A percentile compares a stretch with the other conserved stretches of the same genome.
Evolutionary conservation across 2,888 invertebrate genomes (phyloP).

Genomic region (Zaprionus lineosus): DNA sequence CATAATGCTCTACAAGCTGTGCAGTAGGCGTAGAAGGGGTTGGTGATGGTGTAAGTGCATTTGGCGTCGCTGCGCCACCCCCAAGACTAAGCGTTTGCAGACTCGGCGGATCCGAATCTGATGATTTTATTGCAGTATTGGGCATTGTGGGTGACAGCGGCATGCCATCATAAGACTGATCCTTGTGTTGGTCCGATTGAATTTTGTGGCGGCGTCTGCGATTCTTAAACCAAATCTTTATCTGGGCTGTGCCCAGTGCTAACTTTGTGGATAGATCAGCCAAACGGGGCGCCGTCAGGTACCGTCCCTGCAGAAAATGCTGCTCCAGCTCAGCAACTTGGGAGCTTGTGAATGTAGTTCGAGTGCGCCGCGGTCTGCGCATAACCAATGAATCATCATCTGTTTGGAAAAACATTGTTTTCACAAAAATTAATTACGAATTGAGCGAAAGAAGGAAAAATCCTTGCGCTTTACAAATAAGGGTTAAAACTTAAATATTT

Average conservation of each 20-base stretch:
- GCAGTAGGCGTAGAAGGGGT: slow-evolving; percentile 60
- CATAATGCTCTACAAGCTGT: slow-evolving; percentile 58
- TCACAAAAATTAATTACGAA: too few species aligned
- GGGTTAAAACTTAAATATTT: too few species aligned
- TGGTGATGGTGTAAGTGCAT: slow-evolving; percentile 63
- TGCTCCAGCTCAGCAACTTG: slow-evolving; percentile 75
- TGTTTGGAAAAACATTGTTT: slow-evolving; percentile 13
- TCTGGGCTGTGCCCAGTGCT: slow-evolving; percentile 67
- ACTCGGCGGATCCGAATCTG: slow-evolving; percentile 59
- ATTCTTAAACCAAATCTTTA: slow-evolving; percentile 80
- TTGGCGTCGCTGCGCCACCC: slow-evolving; percentile 48
- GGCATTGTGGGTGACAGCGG: slow-evolving; percentile 61
- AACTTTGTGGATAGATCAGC: slow-evolving; percentile 70
- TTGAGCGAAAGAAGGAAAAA: too few species aligned
- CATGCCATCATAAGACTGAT: slow-evolving; percentile 66
- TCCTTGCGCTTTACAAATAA: too few species aligned
- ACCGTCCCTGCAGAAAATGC: slow-evolving; percentile 71
- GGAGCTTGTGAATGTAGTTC: slow-evolving; percentile 75
- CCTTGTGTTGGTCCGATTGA: slow-evolving; percentile 66
- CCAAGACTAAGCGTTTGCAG: slow-evolving; percentile 59
- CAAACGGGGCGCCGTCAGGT: slow-evolving; percentile 67
- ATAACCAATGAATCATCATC: slow-evolving; percentile 73
- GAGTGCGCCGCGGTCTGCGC: slow-evolving; percentile 72
- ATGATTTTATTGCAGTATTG: slow-evolving; percentile 28
- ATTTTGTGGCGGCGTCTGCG: slow-evolving; percentile 76